Base-by-base conservation (phyloP, 2,113 vertebrate species). In the Tragulus kanchil region DNA sequence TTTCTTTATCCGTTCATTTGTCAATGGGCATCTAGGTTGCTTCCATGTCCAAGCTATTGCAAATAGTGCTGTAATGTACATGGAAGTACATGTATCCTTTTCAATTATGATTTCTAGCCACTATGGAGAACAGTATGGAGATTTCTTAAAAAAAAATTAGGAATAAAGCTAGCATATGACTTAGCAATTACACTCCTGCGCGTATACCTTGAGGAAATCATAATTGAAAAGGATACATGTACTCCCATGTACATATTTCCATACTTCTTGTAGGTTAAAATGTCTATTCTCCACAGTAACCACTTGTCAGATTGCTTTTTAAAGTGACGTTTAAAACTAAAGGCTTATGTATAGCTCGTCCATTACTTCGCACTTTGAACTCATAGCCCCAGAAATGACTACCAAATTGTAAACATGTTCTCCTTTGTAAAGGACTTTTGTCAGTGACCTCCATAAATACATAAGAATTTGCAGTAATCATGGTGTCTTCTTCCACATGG, bases 281-380 rank as follows among this genome's bases (percentile, higher is more conserved):
- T 85, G 6, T 69, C 61, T 61, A 23, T 11, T 93, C 54, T 82
- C 36, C 9, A 36, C 85, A 92, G 84, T 50, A 85, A 85, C 52
- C 48, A 19, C 64, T 95, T 86, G 82, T 73, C n/a, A 67, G 64
- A 58, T 88, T 87, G 75, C 56, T 73, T 91, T 95, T 28, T 23
- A 2, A 97, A 93, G 69, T 89, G 64, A 79, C 50, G 10, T 94
- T 94, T 56, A 83, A 92, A 89, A 59, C 52, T 54, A 81, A 93
- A 52, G 9, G 15, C 23, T 59, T 93, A 77, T 61, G 73, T 78
- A 75, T 19, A 90, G 19, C n/a, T 42, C 50, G 78, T 64, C 45
- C n/a, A 81, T 0, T 8, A 16, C 67, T 28, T 90, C n/a, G 15
- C 5, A 45, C 42, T 52, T 64, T 90, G 73, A 78, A 50, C 73